phyloP scores from a whole-genome alignment of 2,113 vertebrate species.

The Nannospalax galili region DNA sequence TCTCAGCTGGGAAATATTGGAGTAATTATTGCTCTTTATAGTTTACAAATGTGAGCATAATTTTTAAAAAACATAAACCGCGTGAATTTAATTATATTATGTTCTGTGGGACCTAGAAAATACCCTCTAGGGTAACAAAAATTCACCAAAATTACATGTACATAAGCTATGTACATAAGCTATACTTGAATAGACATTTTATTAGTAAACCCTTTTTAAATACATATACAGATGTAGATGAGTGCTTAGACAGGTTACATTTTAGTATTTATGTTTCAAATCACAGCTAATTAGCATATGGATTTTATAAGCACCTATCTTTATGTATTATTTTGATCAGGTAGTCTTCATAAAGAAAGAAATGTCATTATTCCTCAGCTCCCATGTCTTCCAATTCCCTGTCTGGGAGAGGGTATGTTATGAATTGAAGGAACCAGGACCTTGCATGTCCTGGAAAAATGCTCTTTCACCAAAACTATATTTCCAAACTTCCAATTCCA shows the following conservation, averaged over 20 bases:
- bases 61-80: background rate
- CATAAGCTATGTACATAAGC: background rate
- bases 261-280: slow-evolving; percentile 37
- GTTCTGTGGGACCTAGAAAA: slow-evolving; percentile 47
- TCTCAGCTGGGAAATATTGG: background rate
- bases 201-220: background rate
- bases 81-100: slow-evolving; percentile 37
- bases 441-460: background rate
- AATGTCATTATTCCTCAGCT: background rate
- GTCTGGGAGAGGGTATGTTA: background rate
- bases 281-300: slow-evolving; percentile 8
- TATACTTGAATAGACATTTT: slow-evolving; percentile 45
- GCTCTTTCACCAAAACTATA: too few relatives aligned
- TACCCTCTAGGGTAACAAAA: slow-evolving; percentile 35
- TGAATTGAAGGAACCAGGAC: background rate
- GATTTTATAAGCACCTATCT: background rate
- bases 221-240: background rate
- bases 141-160: slow-evolving; percentile 11
- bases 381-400: background rate
- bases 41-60: background rate
- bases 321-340: background rate
- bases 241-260: background rate
- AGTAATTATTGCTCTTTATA: slow-evolving; percentile 41
- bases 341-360: background rate
- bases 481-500: background rate